Base-by-base conservation (phyloP, 2,113 vertebrate genomes). In the Actenoides lindsayi region DNA sequence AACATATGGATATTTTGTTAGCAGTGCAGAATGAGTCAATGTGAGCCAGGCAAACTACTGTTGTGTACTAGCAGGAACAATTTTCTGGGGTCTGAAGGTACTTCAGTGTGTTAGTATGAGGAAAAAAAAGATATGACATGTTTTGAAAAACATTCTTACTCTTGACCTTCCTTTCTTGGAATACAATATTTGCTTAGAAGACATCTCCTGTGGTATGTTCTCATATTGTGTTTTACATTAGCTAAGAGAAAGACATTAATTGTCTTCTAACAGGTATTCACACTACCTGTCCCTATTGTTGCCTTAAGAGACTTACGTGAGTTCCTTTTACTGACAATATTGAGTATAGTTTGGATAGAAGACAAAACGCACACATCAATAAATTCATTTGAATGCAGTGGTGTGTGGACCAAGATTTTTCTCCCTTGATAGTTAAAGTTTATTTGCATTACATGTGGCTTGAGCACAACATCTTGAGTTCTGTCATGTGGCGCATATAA, bases 1-100 rank as follows among this genome's bases (percentile, higher is more conserved):
- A 90, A 33, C 91, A 91, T 95, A 89, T 71, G 83, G 87, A 57
- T 87, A 57, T 89, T 96, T 89, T 93, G 57, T 95, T 69, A 87
- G 31, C 39, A 82, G 42, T 64, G 46, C 24, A 79, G 63, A 42
- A 28, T 71, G 27, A 83, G 59, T 73, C 81, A 91, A 24, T 28
- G n/a, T 81, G 65, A 81, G 42, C 37, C 69, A 76, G 31, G 48
- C 23, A 73, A 76, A 65, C 33, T 87, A 57, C 51, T 74, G 59
- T 68, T 76, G 69, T 2, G 5, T 78, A 78, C 73, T 83, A 78
- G 17, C 31, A 83, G 39, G 60, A 81, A 44, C 48, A 91, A 64
- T 21, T 64, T 91, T 84, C 65, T 59, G 71, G 27, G 41, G 23
- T 54, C 56, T 92, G 65, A 90, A 93, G 21, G 44, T 78, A 51